Evolutionary conservation across 2,797 vertebrate genomes (phyloP).

Genomic region (Hapalemur alaotrensis): DNA sequence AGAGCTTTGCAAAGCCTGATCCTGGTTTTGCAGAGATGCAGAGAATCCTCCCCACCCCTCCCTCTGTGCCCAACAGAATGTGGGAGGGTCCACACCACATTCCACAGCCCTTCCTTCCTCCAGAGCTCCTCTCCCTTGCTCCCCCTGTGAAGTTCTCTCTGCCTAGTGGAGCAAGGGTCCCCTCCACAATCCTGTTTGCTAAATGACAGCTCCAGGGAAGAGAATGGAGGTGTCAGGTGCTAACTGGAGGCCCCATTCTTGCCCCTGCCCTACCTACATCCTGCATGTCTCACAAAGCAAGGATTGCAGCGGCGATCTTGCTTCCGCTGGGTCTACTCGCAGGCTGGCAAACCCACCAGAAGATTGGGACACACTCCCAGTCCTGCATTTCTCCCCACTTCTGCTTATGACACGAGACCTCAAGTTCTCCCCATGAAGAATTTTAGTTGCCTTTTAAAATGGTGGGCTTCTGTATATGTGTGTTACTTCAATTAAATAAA

Average conservation of each 20-base stretch:
- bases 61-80: background rate
- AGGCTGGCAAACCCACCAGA: background rate
- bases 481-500: conserved; percentile 1
- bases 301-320: background rate
- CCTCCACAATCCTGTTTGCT: background rate
- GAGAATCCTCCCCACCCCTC: background rate
- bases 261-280: background rate
- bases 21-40: background rate
- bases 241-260: background rate
- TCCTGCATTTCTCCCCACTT: background rate
- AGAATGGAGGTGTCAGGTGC: background rate
- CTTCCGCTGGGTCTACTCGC: fast-evolving
- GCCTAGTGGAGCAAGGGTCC: background rate
- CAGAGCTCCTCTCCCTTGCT: background rate
- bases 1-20: background rate
- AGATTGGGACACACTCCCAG: background rate
- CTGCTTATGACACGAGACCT: background rate
- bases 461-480: background rate
- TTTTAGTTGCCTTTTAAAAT: background rate
- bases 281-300: background rate
- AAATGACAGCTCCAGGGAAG: background rate
- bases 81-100: background rate
- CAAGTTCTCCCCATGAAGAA: background rate
- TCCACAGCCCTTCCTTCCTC: background rate
- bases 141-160: background rate